Evolutionary conservation across 2,113 vertebrate genomes (phyloP).

Genomic region (Trichomycterus rosablanca): DNA sequence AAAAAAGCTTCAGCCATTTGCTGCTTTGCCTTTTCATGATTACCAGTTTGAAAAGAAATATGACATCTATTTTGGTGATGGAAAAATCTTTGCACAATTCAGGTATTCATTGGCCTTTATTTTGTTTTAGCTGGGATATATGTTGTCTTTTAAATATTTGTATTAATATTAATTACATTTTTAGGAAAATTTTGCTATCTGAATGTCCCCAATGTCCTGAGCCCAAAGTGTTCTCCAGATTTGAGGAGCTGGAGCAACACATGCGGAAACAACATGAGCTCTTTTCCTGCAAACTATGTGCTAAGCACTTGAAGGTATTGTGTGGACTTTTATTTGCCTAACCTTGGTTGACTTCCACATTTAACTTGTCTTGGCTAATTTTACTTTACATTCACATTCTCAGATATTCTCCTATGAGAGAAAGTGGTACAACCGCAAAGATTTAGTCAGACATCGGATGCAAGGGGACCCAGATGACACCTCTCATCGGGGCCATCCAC

Average conservation of each 20-base stretch:
- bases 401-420: slow-evolving; percentile 91
- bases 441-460: slow-evolving; percentile 86
- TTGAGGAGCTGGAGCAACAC: slow-evolving; percentile 92
- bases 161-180: background rate
- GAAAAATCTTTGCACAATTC: slow-evolving; percentile 78
- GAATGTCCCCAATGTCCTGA: slow-evolving; percentile 82
- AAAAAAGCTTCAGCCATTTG: slow-evolving; percentile 75
- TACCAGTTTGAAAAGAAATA: slow-evolving; percentile 85
- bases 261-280: slow-evolving; percentile 95
- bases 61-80: slow-evolving; percentile 84
- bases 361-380: background rate
- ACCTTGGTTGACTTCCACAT: background rate
- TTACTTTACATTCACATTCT: background rate
- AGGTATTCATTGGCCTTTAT: slow-evolving; percentile 64
- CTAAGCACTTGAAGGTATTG: slow-evolving; percentile 87
- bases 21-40: slow-evolving; percentile 71
- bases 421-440: slow-evolving; percentile 94
- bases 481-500: slow-evolving; percentile 90
- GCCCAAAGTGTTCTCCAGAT: slow-evolving; percentile 77
- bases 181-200: slow-evolving; percentile 82
- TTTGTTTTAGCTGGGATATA: background rate
- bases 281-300: slow-evolving; percentile 92
- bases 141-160: background rate
- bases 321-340: too few relatives aligned
- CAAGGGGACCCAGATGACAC: slow-evolving; percentile 94